These are phyloP conservation scores for Gallinago nigripennis DNA, from an alignment of 2,797 vertebrate species.

Conservation along the genomic window DNA sequence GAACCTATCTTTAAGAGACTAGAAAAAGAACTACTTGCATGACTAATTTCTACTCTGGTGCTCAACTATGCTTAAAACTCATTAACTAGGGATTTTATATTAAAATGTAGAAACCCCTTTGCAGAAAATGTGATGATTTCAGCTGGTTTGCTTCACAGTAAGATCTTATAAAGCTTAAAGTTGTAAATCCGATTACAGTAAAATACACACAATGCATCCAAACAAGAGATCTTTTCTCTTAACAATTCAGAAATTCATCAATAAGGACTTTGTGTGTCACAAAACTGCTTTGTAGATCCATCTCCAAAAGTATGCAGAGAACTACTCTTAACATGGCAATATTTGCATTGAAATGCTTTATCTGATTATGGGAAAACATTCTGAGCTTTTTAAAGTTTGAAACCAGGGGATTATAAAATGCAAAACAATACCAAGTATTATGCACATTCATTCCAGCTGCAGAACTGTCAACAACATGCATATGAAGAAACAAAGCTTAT, in stretches of 20 bases:
- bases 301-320: conserved; percentile 50
- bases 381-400: conserved; percentile 20
- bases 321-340: conserved; percentile 42
- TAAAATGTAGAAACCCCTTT: conserved; percentile 13
- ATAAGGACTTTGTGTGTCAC: conserved; percentile 64
- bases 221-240: conserved; percentile 70
- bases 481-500: conserved; percentile 48
- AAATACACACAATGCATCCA: conserved; percentile 55
- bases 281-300: conserved; percentile 58
- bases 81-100: conserved; percentile 25
- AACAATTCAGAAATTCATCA: conserved; percentile 56
- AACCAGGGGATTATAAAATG: conserved; percentile 25
- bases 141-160: conserved; percentile 6
- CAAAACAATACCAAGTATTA: conserved; percentile 15
- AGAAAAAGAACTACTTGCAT: neutral
- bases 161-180: conserved; percentile 53
- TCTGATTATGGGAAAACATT: conserved; percentile 47
- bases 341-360: conserved; percentile 56
- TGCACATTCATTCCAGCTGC: conserved; percentile 38
- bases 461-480: conserved; percentile 28
- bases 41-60: neutral
- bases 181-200: conserved; percentile 69
- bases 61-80: neutral
- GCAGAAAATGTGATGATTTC: conserved; percentile 34
- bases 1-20: neutral